Base-by-base conservation (phyloP, 2,888 invertebrate species). In the Caprella mutica region DNA sequence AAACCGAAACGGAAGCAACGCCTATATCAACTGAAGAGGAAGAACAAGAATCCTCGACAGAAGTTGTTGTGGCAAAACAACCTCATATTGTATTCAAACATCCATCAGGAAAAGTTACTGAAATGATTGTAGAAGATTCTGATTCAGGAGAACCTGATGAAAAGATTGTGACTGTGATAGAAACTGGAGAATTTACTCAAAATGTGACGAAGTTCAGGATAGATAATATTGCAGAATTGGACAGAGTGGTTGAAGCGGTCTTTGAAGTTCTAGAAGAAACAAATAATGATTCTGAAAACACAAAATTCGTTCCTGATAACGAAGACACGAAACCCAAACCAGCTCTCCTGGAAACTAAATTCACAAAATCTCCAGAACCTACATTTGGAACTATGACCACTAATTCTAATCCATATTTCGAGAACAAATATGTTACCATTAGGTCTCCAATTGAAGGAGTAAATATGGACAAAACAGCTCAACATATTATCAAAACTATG, bases 121-220 rank as follows among this genome's bases (percentile, higher is more conserved):
- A 48, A 29, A 48, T 48, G 48, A 27, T 30, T 30, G 30, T 48
- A 19, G 26, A 48, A 30, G 29, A 27, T 14, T 17, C 29, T 1
- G 27, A 48, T 6, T 21, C 29, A 30, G 30, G 17, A 27, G 30
- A 48, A 14, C 30, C 48, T 9, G 30, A 5, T n/a, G 48, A 48
- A 29, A 48, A 48, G 26, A 48, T 48, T 30, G 30, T 48, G 21
- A 48, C 48, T 17, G 48, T 48, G 4, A 48, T 48, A 19, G 48
- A 48, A 48, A 48, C 48, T 21, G 48, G 48, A n/a, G 29, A 27
- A n/a, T 27, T 48, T 17, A 48, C 48, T n/a, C 48, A 48, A n/a
- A 48, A 48, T 30, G 29, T 24, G 9, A 48, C 48, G 30, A 48
- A 48, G 26, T 30, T 48, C 21, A 48, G 30, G 26, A 48, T 48